phyloP scores from a whole-genome alignment of 2,888 invertebrate genomes.

The Scaptodrosophila latifasciaeformis region DNA sequence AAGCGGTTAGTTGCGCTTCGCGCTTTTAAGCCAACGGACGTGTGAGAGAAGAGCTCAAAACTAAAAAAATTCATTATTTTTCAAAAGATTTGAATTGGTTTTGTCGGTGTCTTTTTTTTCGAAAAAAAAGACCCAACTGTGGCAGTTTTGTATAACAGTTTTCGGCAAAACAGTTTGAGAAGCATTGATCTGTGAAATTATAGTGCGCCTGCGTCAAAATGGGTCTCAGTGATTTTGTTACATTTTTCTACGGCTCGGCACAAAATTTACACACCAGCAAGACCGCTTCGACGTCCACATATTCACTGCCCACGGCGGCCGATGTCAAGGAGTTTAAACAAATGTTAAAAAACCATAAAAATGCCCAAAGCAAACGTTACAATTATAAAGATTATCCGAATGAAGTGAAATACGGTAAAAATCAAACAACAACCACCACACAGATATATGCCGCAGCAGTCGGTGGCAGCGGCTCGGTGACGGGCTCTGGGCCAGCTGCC shows the following conservation, averaged over 20 bases:
- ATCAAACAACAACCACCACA: constrained; percentile 38
- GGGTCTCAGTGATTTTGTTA: constrained; percentile 75
- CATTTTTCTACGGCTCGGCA: constrained; percentile 73
- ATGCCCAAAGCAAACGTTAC: constrained; percentile 66
- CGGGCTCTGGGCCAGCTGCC: constrained; percentile 14
- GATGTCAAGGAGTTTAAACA: constrained; percentile 63
- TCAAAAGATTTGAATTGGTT: no score
- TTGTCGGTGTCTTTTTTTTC: not conserved
- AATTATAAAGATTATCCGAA: constrained; percentile 66
- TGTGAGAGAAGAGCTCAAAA: constrained; percentile 25
- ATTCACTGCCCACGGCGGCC: constrained; percentile 57
- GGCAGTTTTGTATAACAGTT: constrained; percentile 41
- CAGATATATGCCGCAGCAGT: constrained; percentile 25
- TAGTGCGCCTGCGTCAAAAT: constrained; percentile 39
- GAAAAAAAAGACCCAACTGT: no score
- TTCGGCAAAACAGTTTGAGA: constrained; percentile 35
- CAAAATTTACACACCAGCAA: constrained; percentile 66
- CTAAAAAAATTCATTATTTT: no score
- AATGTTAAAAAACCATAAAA: constrained; percentile 73
- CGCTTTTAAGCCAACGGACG: constrained; percentile 55
- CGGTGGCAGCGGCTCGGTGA: constrained; percentile 23
- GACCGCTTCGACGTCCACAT: constrained; percentile 50
- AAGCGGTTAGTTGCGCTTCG: constrained; percentile 60
- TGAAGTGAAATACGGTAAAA: constrained; percentile 64
- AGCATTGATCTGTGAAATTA: constrained; percentile 23